A percentile compares a stretch with the other conserved stretches of the same genome.
These are phyloP conservation scores for Acanthosoma haemorrhoidale DNA, from an alignment of 2,888 invertebrate genomes.

Conservation along the genomic window DNA sequence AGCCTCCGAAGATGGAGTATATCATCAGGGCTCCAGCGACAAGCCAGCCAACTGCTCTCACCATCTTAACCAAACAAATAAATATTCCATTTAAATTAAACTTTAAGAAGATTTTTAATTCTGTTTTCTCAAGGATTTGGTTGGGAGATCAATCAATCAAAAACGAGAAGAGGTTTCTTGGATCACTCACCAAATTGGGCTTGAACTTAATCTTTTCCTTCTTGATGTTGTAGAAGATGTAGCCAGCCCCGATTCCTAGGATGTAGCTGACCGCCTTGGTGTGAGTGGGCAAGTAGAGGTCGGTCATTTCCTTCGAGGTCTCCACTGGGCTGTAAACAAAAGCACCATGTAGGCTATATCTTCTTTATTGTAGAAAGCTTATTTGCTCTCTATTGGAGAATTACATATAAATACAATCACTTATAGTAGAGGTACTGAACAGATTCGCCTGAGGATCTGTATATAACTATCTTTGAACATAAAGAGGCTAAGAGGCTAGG, in stretches of 20 bases:
- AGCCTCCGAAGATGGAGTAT: slow-evolving; percentile 43
- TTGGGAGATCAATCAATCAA: background rate
- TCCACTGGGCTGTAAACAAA: no score
- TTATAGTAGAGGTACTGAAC: no score
- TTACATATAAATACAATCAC: no score
- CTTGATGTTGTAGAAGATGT: slow-evolving; percentile 44
- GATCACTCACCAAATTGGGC: background rate
- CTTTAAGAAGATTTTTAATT: no score
- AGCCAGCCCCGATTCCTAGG: slow-evolving; percentile 46
- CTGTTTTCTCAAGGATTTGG: background rate
- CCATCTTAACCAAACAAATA: slow-evolving; percentile 16
- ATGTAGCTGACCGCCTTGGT: slow-evolving; percentile 46
- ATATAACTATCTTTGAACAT: no score
- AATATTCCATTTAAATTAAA: background rate
- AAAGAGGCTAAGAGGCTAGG: no score
- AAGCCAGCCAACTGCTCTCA: slow-evolving; percentile 39
- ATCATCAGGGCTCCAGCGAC: slow-evolving; percentile 38
- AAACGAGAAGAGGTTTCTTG: background rate
- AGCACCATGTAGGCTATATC: no score
- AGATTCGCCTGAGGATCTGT: no score
- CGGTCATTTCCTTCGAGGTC: slow-evolving; percentile 38
- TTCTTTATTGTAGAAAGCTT: no score
- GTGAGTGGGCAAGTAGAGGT: slow-evolving; percentile 45
- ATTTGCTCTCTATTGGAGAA: no score
- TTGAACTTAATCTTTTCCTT: background rate